Conservation (phyloP, 1,140 invertebrate species). For the Hesperophylax magnus region DNA sequence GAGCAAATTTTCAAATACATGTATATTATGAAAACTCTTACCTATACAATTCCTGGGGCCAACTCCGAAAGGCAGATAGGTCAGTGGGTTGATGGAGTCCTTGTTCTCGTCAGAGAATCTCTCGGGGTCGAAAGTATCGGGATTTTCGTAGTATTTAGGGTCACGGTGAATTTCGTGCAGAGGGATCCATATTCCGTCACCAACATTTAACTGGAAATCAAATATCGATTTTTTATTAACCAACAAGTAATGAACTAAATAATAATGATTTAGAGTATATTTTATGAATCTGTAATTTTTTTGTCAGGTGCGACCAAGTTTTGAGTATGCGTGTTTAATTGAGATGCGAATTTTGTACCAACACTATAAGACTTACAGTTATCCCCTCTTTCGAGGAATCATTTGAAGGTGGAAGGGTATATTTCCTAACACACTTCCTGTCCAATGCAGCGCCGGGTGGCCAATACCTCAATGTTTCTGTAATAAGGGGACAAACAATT, state of each 20-base stretch:
- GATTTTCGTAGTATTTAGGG: not conserved
- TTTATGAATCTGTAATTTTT: too few relatives aligned
- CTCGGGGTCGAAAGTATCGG: too few relatives aligned
- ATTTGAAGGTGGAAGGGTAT: conserved; percentile 57
- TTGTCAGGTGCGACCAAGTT: too few relatives aligned
- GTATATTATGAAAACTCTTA: too few relatives aligned
- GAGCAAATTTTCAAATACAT: not conserved
- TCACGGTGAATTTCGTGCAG: not conserved
- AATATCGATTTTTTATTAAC: not conserved
- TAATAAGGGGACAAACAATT: conserved; percentile 13
- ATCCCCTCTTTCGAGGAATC: conserved; percentile 15
- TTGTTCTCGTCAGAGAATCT: too few relatives aligned
- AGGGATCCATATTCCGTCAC: not conserved
- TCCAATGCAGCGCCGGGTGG: conserved; percentile 71
- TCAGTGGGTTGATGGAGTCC: too few relatives aligned
- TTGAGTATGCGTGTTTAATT: too few relatives aligned
- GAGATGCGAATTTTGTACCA: too few relatives aligned
- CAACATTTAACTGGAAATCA: not conserved
- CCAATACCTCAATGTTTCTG: conserved; percentile 72
- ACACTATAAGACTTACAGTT: conserved; percentile 9
- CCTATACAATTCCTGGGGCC: too few relatives aligned
- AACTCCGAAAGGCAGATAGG: too few relatives aligned
- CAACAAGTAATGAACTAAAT: too few relatives aligned
- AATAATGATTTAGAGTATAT: too few relatives aligned
- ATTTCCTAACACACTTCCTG: conserved; percentile 66